phyloP scores from a whole-genome alignment of 2,113 vertebrate species.

The Condylura cristata region DNA sequence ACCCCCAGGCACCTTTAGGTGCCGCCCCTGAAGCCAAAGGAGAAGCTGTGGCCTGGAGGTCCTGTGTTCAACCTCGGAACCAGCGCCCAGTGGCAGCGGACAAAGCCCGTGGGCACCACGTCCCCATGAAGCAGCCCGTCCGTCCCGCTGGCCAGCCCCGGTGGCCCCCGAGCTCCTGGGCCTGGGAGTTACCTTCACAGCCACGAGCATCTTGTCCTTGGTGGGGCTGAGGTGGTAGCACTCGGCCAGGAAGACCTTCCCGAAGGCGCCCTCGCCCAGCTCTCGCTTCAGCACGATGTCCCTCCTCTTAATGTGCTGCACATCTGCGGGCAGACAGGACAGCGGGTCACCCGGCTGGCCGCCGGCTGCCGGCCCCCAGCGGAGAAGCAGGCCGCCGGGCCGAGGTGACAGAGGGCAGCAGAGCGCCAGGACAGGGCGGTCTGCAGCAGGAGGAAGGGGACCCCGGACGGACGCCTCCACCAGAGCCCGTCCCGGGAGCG shows the following conservation, averaged over 20 bases:
- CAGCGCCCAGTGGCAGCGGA: conserved; percentile 30
- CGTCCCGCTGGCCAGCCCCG: neutral
- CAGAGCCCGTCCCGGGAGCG: no score
- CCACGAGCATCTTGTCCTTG: conserved; percentile 98
- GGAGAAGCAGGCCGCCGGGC: no score
- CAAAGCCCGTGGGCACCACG: conserved; percentile 60
- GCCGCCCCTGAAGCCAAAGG: neutral
- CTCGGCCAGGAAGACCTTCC: conserved; percentile 99
- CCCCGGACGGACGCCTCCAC: no score
- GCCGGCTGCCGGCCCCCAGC: no score
- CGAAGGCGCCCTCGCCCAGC: conserved; percentile 98
- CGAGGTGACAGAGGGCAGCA: no score
- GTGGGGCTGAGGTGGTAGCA: conserved; percentile 98
- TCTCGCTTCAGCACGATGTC: conserved; percentile 99
- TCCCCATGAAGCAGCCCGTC: neutral
- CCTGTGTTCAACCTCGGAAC: conserved; percentile 13
- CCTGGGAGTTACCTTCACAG: conserved; percentile 92
- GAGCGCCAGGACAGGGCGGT: no score
- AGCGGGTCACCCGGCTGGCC: no score
- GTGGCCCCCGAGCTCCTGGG: neutral
- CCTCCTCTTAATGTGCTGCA: conserved; percentile 97
- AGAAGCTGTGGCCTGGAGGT: neutral
- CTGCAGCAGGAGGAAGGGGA: no score
- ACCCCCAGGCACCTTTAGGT: neutral
- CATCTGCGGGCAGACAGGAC: conserved; percentile 87